These are phyloP conservation scores for Solenopsis fugax DNA, from an alignment of 1,140 invertebrate genomes.

Conservation along the genomic window DNA sequence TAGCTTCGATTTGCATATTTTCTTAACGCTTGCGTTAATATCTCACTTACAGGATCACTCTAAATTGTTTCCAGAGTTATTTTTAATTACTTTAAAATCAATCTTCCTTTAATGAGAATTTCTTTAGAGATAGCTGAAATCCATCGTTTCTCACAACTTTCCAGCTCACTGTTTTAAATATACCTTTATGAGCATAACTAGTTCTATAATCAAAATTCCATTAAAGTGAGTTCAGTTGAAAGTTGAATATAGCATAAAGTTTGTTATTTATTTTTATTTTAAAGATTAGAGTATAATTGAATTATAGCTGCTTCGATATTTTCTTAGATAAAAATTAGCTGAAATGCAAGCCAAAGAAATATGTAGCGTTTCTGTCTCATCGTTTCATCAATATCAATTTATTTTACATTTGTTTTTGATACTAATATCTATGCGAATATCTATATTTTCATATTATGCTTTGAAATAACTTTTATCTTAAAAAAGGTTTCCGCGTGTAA, in stretches of 20 bases:
- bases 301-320: not conserved
- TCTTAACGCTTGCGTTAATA: not conserved
- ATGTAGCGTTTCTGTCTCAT: too few species aligned
- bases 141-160: conserved; percentile 15
- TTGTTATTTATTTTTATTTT: not conserved
- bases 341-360: too few species aligned
- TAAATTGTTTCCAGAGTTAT: not conserved
- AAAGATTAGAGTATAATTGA: not conserved
- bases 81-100: not conserved
- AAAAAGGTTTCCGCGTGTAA: not conserved
- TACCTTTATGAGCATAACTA: not conserved
- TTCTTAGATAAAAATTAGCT: not conserved
- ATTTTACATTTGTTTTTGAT: not conserved
- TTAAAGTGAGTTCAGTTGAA: not conserved
- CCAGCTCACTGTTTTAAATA: conserved; percentile 5
- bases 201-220: not conserved
- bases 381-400: not conserved
- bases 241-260: not conserved
- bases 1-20: not conserved
- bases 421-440: not conserved
- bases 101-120: conserved; percentile 15
- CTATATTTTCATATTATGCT: not conserved
- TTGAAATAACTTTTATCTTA: not conserved
- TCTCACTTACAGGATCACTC: not conserved
- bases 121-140: conserved; percentile 17